These are phyloP conservation scores for Metalampra italica DNA, from an alignment of 2,888 invertebrate genomes.

Conservation along the genomic window DNA sequence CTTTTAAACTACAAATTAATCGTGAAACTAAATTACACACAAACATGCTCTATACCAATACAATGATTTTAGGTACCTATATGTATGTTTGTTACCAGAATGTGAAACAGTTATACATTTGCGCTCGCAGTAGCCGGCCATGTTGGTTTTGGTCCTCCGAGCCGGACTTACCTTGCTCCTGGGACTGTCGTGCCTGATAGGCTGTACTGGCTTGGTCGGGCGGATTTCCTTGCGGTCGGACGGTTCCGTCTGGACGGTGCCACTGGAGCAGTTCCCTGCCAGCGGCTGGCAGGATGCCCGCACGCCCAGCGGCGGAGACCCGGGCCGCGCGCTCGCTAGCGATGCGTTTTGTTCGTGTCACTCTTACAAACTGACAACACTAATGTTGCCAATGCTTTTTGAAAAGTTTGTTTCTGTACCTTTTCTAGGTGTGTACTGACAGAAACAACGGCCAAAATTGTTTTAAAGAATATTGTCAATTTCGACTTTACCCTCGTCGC, in stretches of 20 bases:
- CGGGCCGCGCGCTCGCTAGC: slow-evolving; percentile 54
- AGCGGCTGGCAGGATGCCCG: slow-evolving; percentile 30
- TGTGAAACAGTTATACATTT: no score
- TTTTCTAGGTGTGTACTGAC: no score
- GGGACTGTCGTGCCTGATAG: slow-evolving; percentile 15
- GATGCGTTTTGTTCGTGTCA: neutral
- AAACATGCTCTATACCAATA: no score
- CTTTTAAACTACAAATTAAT: no score
- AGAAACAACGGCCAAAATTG: no score
- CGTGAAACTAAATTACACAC: no score
- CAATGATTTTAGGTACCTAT: no score
- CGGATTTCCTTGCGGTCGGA: slow-evolving; percentile 24
- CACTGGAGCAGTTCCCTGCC: slow-evolving; percentile 28
- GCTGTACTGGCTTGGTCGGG: slow-evolving; percentile 20
- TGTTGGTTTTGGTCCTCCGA: slow-evolving; percentile 18
- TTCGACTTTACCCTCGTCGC: no score
- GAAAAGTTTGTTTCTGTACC: neutral
- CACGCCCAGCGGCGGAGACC: slow-evolving; percentile 45
- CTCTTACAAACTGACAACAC: neutral
- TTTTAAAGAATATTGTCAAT: no score
- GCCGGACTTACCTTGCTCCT: slow-evolving; percentile 27
- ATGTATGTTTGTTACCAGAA: no score
- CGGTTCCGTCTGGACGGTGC: slow-evolving; percentile 21
- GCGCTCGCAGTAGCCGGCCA: neutral
- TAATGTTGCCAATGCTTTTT: no score